Evolutionary conservation across 2,113 vertebrate genomes (phyloP), one percentile per base, ranked within the genome.

Genomic region (Tangachromis dhanisi): DNA sequence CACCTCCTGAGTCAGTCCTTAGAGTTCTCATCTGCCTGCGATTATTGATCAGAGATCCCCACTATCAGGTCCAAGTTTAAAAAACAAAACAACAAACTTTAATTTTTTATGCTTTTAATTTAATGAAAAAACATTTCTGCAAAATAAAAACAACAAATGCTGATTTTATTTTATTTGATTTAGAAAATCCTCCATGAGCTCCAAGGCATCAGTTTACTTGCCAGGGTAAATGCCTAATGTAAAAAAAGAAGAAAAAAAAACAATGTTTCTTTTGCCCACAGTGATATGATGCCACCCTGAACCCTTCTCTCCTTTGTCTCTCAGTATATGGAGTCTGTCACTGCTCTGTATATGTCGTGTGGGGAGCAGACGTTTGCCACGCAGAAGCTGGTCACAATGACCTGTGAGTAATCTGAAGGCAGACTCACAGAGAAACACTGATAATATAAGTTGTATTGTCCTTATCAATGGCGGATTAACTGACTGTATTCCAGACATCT

Each of bases 321-420:
- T 31, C 54, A 98, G 97, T 94, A 96, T 80, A 97, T 98, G 97
- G 97, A 98, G 94, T 94, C 92, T 3, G 96, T 97, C 84, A 89
- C 97, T 82, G 95, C 92, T 5, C 11, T 4, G 26, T 98, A 97
- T 91, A 93, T 97, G 5, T 93, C 94, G 7, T 96, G 93, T 1
- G 92, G 96, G 8, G 97, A 97, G 59, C 94, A 97, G 47, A 92
- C 94, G 2, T 96, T 97, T 88, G 93, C 96, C 8, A 88, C 94
- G 83, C 97, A 97, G 92, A 97, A 96, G 86, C 93, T 98, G 88
- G 96, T 98, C 93, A 98, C 97, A 57, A 96, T 98, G 96, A 97
- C 96, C 8, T 97, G 97, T 98, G 94, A 97, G 97, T 94, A 54
- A 88, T 49, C 66, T 66, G 35, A 86, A 9, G 33, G n/a, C n/a